phyloP scores from a whole-genome alignment of 1,140 invertebrate species.

The Zaprionus capensis region DNA sequence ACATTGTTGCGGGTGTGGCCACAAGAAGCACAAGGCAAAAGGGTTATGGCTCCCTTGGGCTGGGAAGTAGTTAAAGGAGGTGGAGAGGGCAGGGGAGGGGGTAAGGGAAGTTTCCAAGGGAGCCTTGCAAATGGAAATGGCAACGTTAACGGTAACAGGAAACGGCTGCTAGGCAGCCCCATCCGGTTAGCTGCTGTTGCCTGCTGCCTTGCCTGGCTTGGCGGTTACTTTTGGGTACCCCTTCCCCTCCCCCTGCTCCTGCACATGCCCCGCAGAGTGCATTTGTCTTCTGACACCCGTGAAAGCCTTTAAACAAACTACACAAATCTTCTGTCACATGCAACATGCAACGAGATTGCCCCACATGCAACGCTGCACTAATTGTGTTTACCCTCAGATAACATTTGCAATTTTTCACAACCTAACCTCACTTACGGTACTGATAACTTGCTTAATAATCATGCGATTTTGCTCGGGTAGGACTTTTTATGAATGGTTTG shows the following conservation, averaged over 20 bases:
- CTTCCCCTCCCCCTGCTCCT: background rate
- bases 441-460: background rate
- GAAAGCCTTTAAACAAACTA: background rate
- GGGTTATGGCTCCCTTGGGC: background rate
- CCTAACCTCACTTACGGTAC: background rate
- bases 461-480: background rate
- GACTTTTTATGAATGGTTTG: background rate
- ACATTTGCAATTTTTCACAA: background rate
- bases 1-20: constrained; percentile 61
- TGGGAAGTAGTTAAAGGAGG: background rate
- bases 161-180: constrained; percentile 17
- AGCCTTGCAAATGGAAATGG: constrained; percentile 5
- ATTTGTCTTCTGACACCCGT: background rate
- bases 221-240: constrained; percentile 8
- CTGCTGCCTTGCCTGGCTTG: background rate
- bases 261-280: background rate
- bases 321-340: constrained; percentile 11
- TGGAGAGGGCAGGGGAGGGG: background rate
- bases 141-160: constrained; percentile 12
- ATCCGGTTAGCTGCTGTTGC: constrained; percentile 16
- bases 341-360: background rate
- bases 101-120: background rate
- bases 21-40: background rate
- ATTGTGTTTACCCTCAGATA: background rate
- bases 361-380: constrained; percentile 7